Evolutionary conservation across 2,888 invertebrate genomes (phyloP), one percentile per base, ranked within the genome.

Genomic region (Megalurothrips usitatus): DNA sequence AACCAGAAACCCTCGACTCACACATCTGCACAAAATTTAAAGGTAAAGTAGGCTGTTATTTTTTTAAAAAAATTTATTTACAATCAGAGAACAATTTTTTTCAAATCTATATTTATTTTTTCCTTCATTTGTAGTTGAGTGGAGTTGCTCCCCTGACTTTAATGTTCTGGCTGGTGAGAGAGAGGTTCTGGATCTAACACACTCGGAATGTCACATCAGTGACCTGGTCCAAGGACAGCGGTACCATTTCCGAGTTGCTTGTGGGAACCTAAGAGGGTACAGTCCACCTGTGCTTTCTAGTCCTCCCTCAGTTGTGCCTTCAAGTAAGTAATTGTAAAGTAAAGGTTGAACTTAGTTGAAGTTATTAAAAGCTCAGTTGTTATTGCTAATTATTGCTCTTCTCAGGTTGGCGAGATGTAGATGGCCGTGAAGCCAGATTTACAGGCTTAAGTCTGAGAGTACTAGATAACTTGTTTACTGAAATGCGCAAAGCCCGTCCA

Each of bases 211-310:
- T 84, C 89, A 89, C 82, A 89, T 94, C 82, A 90, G 91, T n/a
- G 94, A 94, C 78, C 89, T 98, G 82, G 92, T 92, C n/a, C 92
- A 95, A 84, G 97, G 97, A 9, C 90, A 94, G 28, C 90, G 93
- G 83, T 98, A 97, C 88, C 96, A 94, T 88, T 95, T 98, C 87
- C 91, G 98, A 82, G 95, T 96, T 0, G 91, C 94, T n/a, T 95
- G 96, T 80, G 97, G 98, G 80, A 98, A 98, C 86, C 90, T 97
- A 83, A 96, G 95, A 86, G 98, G 97, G 0, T 98, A 93, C 90
- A 96, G 97, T 49, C 89, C 91, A 19, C 94, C 91, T 85, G 90
- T 92, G 63, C 89, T 91, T 17, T 94, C 96, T 0, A 92, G 92
- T 68, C 98, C 98, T 0, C 89, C 92, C 78, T 94, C 94, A 85